These are phyloP conservation scores for Anthophora plumipes DNA, from an alignment of 2,888 invertebrate species.

Conservation along the genomic window DNA sequence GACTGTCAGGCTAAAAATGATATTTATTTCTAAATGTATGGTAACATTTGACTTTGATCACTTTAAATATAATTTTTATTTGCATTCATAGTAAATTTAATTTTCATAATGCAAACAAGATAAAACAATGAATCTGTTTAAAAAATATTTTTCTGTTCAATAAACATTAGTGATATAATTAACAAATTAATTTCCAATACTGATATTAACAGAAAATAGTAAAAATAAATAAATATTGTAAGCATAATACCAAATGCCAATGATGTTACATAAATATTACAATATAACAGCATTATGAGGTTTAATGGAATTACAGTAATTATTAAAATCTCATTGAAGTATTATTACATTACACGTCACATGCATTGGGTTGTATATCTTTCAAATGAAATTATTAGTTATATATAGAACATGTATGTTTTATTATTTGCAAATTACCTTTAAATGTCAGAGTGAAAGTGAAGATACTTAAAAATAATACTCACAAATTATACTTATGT, in stretches of 20 bases:
- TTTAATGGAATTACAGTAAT: not conserved
- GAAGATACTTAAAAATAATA: constrained; percentile 43
- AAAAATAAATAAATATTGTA: constrained; percentile 7
- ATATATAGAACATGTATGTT: constrained; percentile 21
- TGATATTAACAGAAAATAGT: not conserved
- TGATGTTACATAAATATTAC: not conserved
- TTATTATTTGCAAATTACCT: constrained; percentile 41
- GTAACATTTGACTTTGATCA: not conserved
- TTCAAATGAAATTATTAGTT: constrained; percentile 7
- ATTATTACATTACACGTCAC: constrained; percentile 11
- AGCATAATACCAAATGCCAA: not conserved
- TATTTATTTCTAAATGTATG: constrained; percentile 65
- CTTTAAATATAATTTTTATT: not conserved
- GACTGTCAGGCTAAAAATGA: constrained; percentile 96
- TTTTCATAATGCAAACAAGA: not conserved
- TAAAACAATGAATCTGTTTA: constrained; percentile 5
- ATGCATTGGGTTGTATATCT: constrained; percentile 16
- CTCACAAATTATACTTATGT: constrained; percentile 44
- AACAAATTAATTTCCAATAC: not conserved
- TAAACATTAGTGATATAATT: not conserved
- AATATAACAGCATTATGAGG: not conserved
- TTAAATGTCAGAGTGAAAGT: constrained; percentile 31
- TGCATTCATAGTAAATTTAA: not conserved
- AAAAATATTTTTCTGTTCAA: not conserved
- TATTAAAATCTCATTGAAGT: constrained; percentile 2